A percentile compares a stretch with the other conserved stretches of the same genome.
phyloP scores from a whole-genome alignment of 2,113 vertebrate species.

The Anguilla rostrata region DNA sequence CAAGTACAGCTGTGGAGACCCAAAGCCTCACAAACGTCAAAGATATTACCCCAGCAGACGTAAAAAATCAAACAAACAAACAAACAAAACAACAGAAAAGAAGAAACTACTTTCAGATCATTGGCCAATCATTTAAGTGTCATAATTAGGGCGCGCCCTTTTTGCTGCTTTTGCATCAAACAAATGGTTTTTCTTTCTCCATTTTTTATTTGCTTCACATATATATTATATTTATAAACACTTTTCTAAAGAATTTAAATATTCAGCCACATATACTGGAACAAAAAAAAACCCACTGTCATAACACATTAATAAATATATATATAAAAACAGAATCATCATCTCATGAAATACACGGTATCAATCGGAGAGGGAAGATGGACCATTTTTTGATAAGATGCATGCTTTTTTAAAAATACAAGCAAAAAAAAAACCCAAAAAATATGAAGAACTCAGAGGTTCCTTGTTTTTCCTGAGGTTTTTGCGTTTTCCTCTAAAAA shows the following conservation, averaged over 20 bases:
- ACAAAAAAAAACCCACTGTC: conserved; percentile 84
- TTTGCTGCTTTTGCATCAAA: conserved; percentile 89
- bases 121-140: conserved; percentile 80
- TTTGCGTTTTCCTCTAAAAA: conserved; percentile 74
- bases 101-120: conserved; percentile 87
- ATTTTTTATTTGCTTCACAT: conserved; percentile 87
- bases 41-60: conserved; percentile 82
- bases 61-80: conserved; percentile 62
- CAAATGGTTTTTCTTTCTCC: conserved; percentile 81
- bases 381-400: conserved; percentile 46
- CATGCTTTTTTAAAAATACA: conserved; percentile 43
- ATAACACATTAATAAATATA: conserved; percentile 95
- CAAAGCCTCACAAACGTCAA: conserved; percentile 69
- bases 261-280: conserved; percentile 97
- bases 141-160: conserved; percentile 86
- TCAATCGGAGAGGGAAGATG: conserved; percentile 63
- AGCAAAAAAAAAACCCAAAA: conserved; percentile 52
- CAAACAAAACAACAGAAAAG: conserved; percentile 84
- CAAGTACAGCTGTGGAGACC: conserved; percentile 79
- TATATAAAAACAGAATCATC: conserved; percentile 79
- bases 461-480: conserved; percentile 76
- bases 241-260: conserved; percentile 92
- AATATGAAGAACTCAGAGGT: conserved; percentile 69
- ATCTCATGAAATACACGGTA: conserved; percentile 77
- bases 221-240: conserved; percentile 84